Base-by-base conservation (phyloP, 2,797 vertebrate species). In the Microctenopoma stevenorrisi region DNA sequence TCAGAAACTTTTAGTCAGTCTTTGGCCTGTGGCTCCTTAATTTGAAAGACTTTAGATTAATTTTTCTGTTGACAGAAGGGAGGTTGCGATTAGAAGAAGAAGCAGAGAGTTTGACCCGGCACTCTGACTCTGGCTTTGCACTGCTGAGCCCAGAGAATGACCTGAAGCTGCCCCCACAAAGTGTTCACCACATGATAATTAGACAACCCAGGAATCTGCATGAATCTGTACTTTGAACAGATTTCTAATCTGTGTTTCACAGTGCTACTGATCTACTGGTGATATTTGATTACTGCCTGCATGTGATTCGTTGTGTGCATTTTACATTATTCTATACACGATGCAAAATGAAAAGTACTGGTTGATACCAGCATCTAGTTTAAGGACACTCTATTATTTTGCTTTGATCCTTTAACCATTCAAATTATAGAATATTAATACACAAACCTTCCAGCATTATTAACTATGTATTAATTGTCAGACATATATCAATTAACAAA, bases 71-170 rank as follows among this genome's bases (percentile, higher is more conserved):
- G 55, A 81, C 72, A 75, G 61, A 64, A 73, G 81, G 82, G 81
- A 88, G 79, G 81, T 12, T 0, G 46, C 7, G 69, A 63, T 82
- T 67, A 74, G 58, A 77, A 48, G 55, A 48, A 56, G 16, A 74
- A 86, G 26, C 63, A 84, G 76, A 84, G 84, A 67, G 64, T 77
- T 65, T 85, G 89, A 91, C 89, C 89, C 79, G 78, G 80, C 72
- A 69, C 70, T 71, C 59, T 66, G 76, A 64, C 72, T 76, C 65
- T 28, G 57, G 83, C 71, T 87, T 75, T 89, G 88, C 88, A 86
- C 82, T 16, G 76, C 54, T 89, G 87, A 88, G 72, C 33, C 61
- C 74, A 63, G 77, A 92, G 83, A 89, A 89, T 88, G 56, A 78
- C 72, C 78, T 56, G 46, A 65, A 84, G 78, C 78, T 67, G 73